Evolutionary conservation across 2,888 invertebrate genomes (phyloP), one percentile per base, ranked within the genome.

Genomic region (Yponomeuta sedellus): DNA sequence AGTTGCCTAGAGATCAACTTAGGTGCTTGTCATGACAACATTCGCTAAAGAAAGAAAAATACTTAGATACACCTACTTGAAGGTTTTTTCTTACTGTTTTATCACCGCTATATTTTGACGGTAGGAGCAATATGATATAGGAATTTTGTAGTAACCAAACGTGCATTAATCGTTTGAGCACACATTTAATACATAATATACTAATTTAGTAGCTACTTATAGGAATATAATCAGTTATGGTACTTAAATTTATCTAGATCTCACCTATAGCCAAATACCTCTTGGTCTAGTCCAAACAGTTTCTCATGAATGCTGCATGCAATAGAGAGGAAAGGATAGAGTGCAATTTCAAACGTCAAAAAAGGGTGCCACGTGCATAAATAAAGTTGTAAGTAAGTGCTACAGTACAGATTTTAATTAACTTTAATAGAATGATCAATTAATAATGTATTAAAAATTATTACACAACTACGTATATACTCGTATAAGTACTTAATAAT

Each of bases 291-390:
- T 93, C 95, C 95, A 92, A 95, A 95, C 77, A 95, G 93, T 91
- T 94, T 94, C 88, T 95, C 95, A 91, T 94, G 94, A 88, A 94
- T 94, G 94, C 95, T 95, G 95, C 94, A 94, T 94, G 94, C 94
- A 93, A 92, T 86, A 84, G 84, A 89, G 71, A 85, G 85, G 81
- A 84, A 80, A 83, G n/a, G 78, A 87, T 87, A 90, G 87, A 88
- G 91, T 89, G 91, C 89, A 83, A 78, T 81, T 76, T 78, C 73
- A 78, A 71, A 71, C 52, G 67, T 69, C 69, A 69, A 75, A 70
- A 72, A 73, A 77, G 72, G 73, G 81, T 78, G 80, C 77, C 70
- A 69, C 70, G 80, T 81, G 81, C 81, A 70, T 25, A 20, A 34
- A 34, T 34, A 34, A 34, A 34, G 34, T 59, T 12, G 1, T 10